These are phyloP conservation scores for Drosophila sechellia DNA, from an alignment of 1,140 invertebrate species.

Conservation along the genomic window DNA sequence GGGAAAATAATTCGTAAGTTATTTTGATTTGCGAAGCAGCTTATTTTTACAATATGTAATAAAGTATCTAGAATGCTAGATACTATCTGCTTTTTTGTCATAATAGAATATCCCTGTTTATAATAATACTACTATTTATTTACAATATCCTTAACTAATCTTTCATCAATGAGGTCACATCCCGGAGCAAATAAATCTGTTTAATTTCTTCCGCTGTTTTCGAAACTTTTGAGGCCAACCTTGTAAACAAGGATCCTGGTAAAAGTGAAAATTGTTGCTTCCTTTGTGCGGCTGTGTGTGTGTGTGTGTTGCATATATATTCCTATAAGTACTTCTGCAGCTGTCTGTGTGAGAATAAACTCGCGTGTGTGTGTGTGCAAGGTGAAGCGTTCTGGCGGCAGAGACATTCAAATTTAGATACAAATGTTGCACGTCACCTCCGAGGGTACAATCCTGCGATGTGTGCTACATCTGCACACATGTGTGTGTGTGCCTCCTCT, in stretches of 20 bases:
- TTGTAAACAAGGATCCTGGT: constrained; percentile 19
- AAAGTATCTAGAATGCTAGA: too few relatives aligned
- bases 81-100: too few relatives aligned
- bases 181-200: constrained; percentile 8
- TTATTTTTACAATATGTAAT: too few relatives aligned
- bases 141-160: neutral
- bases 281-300: constrained; percentile 7
- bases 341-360: constrained; percentile 13
- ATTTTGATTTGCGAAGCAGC: neutral
- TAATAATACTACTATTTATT: neutral
- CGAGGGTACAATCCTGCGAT: constrained; percentile 36
- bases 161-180: constrained; percentile 7
- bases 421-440: constrained; percentile 76
- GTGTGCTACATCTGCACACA: constrained; percentile 21
- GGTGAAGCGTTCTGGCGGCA: constrained; percentile 41
- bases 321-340: constrained; percentile 1
- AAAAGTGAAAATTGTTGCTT: constrained; percentile 58
- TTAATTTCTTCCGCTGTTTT: neutral
- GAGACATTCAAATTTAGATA: constrained; percentile 81
- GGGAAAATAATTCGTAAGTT: neutral
- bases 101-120: too few relatives aligned
- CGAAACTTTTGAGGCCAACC: constrained; percentile 56
- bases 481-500: constrained; percentile 4
- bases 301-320: neutral
- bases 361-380: constrained; percentile 19